Base-by-base conservation (phyloP, 2,113 vertebrate species). In the Pygoscelis antarcticus region DNA sequence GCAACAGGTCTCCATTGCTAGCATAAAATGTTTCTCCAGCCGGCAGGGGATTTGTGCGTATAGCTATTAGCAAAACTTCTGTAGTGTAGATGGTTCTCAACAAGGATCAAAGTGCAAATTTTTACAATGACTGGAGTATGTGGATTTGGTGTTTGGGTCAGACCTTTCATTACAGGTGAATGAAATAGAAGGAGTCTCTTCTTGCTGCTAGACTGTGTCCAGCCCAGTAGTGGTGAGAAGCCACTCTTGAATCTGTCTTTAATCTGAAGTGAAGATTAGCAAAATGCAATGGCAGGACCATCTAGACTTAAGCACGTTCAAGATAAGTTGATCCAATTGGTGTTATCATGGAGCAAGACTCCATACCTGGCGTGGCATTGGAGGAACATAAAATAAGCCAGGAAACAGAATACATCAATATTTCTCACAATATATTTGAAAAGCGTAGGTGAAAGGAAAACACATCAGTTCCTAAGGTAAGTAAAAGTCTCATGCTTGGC, bases 291-390 rank as follows among this genome's bases (percentile, higher is more conserved):
- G 68, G 54, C 55, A 91, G 64, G 29, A 87, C 26, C 36, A 68
- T 26, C 40, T 46, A 44, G 72, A 65, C 13, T 20, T 46, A 68
- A 60, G 66, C 14, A 51, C 2, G 2, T 15, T 70, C 19, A 64
- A 71, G 65, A 60, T 17, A 44, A 82, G 26, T 40, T 69, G 42
- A 62, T 87, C 87, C 27, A 81, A 3, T n/a, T 87, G 20, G 9
- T 64, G 12, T 71, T 82, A 66, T 44, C 18, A 49, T 55, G 77
- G 27, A 89, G 29, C 46, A 57, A 84, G 61, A 30, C n/a, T 61
- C 72, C 10, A 2, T 69, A n/a, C 11, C n/a, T 68, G 26, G 30
- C 0, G 0, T 70, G n/a, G 22, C 23, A 7, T 10, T 54, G 32
- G 32, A 75, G 36, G 69, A 49, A 66, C 15, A n/a, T 22, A 74